These are phyloP conservation scores for Heliconius hortense DNA, from an alignment of 2,888 invertebrate genomes.

Conservation along the genomic window DNA sequence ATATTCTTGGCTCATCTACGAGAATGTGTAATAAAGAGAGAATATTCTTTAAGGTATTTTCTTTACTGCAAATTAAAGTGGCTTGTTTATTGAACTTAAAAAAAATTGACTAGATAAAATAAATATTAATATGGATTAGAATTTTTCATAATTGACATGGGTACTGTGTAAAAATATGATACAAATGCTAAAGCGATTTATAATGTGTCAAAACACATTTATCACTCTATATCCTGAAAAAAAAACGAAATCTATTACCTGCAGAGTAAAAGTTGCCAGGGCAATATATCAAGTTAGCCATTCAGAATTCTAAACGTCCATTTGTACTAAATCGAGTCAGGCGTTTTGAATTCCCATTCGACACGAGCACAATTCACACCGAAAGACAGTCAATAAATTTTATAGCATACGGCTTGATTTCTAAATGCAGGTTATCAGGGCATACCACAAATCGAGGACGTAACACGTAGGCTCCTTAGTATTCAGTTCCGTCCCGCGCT, in stretches of 20 bases:
- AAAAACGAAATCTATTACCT: constrained; percentile 40
- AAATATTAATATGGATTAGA: background rate
- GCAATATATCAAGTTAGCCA: constrained; percentile 43
- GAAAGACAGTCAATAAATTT: constrained; percentile 77
- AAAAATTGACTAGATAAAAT: background rate
- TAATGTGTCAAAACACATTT: constrained; percentile 15
- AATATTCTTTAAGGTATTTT: constrained; percentile 43
- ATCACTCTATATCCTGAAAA: constrained; percentile 25
- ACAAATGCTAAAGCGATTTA: background rate
- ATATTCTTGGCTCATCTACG: constrained; percentile 55
- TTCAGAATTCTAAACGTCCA: constrained; percentile 59
- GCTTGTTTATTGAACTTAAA: constrained; percentile 1
- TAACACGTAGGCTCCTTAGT: constrained; percentile 75
- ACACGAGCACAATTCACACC: constrained; percentile 60
- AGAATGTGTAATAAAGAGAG: constrained; percentile 50
- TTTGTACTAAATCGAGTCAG: constrained; percentile 54
- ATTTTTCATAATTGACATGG: background rate
- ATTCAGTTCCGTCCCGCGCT: constrained; percentile 67
- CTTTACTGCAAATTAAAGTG: constrained; percentile 44
- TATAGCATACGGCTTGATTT: constrained; percentile 75
- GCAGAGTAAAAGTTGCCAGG: constrained; percentile 34
- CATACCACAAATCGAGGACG: constrained; percentile 77
- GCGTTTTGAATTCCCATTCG: constrained; percentile 62
- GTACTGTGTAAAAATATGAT: background rate
- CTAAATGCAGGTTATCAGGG: constrained; percentile 81